These are phyloP conservation scores for Syrista parreyssii DNA, from an alignment of 2,888 invertebrate species.

Conservation along the genomic window DNA sequence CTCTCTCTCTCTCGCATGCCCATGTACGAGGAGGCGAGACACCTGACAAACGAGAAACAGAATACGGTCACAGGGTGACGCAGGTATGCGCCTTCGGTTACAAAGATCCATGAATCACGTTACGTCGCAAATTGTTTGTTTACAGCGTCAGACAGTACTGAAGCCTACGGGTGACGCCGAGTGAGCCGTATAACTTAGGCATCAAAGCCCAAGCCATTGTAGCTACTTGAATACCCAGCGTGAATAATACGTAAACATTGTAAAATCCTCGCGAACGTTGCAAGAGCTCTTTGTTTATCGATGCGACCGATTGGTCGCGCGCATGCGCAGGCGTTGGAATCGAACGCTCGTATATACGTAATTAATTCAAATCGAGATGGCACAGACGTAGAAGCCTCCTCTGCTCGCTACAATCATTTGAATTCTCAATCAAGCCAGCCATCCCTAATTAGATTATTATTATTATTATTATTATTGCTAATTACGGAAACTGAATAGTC, in stretches of 20 bases:
- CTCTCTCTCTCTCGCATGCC: not conserved
- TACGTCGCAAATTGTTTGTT: conserved; percentile 4
- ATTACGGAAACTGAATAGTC: not conserved
- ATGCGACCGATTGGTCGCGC: not conserved
- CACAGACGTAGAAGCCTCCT: too few relatives aligned
- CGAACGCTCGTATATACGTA: not conserved
- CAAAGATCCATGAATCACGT: conserved; percentile 6
- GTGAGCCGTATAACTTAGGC: not conserved
- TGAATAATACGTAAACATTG: not conserved
- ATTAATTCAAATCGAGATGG: not conserved
- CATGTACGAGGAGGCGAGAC: not conserved
- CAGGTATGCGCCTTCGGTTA: not conserved
- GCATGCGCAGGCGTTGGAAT: not conserved
- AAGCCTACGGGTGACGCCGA: not conserved
- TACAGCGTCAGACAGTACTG: not conserved
- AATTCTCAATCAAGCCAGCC: too few relatives aligned
- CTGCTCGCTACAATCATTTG: too few relatives aligned
- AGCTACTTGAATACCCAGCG: not conserved
- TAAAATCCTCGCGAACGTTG: not conserved
- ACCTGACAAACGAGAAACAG: conserved; percentile 4
- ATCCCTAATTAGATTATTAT: not conserved
- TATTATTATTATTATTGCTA: not conserved
- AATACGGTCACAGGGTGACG: conserved; percentile 3
- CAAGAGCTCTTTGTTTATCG: not conserved
- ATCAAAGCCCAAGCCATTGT: not conserved